Evolutionary conservation across 2,888 invertebrate genomes (phyloP).

Genomic region (Rhopalosiphum nymphaeae): DNA sequence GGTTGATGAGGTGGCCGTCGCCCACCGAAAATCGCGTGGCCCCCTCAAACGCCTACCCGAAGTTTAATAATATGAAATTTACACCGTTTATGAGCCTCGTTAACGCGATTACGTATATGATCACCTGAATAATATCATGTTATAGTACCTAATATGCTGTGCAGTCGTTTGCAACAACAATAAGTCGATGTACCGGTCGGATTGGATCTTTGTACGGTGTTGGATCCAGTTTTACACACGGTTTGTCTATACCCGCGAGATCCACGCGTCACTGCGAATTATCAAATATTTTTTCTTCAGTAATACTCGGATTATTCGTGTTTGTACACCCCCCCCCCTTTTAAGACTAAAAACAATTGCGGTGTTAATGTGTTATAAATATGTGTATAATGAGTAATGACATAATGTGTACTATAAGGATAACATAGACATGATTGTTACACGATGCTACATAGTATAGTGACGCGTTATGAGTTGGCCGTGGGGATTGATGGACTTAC

Average conservation of each 20-base stretch:
- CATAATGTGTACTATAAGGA: neutral
- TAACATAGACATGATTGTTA: neutral
- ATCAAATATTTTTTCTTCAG: neutral
- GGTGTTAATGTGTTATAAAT: no score
- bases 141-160: neutral
- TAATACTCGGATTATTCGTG: neutral
- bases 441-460: neutral
- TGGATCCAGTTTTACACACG: neutral
- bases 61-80: neutral
- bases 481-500: neutral
- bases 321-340: neutral
- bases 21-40: neutral
- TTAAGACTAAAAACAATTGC: neutral
- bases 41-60: constrained; percentile 20
- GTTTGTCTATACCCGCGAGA: neutral
- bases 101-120: neutral
- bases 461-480: neutral
- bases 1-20: neutral
- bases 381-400: no score
- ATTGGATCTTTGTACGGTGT: neutral
- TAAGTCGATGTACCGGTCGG: neutral
- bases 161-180: neutral
- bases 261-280: neutral
- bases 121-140: neutral
- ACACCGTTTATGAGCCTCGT: neutral